Evolutionary conservation across 2,113 vertebrate species (phyloP), one percentile per base, ranked within the genome.

Genomic region (Pterophyllum scalare): DNA sequence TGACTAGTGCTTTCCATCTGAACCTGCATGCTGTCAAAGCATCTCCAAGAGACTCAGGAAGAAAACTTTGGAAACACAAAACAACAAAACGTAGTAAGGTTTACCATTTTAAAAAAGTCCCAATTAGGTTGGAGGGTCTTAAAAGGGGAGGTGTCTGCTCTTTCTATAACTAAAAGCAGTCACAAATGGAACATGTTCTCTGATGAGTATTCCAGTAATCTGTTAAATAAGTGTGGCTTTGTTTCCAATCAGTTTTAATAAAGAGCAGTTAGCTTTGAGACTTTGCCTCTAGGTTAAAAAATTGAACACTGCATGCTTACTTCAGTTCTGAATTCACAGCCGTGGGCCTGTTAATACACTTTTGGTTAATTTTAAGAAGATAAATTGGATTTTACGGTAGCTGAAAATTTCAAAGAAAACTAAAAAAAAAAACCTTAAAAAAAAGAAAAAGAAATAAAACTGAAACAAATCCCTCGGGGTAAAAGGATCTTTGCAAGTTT

Each of bases 331-430:
- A 72, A 31, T 6, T 72, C 17, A 1, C 49, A 72, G 65, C 65
- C 43, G 1, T 52, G 2, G 43, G 65, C 24, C 6, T 52, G 28
- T 52, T 72, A 67, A 4, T 49, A 72, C 10, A 72, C 17, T 52
- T 72, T 52, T 52, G 65, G 65, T 13, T 72, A 72, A 52, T 72
- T 72, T 72, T 49, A 72, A 52, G 43, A 72, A 72, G 65, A 72
- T 52, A 72, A 72, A 72, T 72, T 49, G 65, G 5, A 49, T 70
- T 70, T 70, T 67, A 49, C 40, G 11, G 40, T 49, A 70, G 65
- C 67, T n/a, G 67, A 31, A 72, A 72, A 72, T n/a, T 19, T 52
- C 17, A 52, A 31, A 28, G 24, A 31, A 70, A 52, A 49, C 15
- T 19, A 65, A 17, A 49, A 33, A 33, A 33, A 9, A 10, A 38